Evolutionary conservation across 2,888 invertebrate species (phyloP).

Genomic region (Ophraella communa): DNA sequence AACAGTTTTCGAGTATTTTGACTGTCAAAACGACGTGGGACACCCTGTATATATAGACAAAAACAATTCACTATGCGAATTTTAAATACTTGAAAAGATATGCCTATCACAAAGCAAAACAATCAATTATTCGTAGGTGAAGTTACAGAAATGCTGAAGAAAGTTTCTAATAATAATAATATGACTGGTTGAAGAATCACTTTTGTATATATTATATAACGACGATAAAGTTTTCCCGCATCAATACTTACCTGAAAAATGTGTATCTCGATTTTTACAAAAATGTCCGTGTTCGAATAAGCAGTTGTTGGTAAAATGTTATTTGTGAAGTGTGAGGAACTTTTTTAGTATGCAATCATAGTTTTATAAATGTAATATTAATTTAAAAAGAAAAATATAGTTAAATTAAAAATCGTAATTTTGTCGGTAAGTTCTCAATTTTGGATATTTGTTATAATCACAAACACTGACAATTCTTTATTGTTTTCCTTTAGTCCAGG

Average conservation of each 20-base stretch:
- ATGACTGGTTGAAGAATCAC: slow-evolving; percentile 38
- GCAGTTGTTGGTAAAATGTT: not conserved
- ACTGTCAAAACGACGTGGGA: too few species aligned
- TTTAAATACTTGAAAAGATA: too few species aligned
- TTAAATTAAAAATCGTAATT: not conserved
- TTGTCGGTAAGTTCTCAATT: too few species aligned
- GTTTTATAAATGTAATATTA: not conserved
- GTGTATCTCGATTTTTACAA: not conserved
- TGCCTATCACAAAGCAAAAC: slow-evolving; percentile 37
- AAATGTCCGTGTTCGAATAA: not conserved
- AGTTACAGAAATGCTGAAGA: slow-evolving; percentile 27
- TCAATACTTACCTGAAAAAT: slow-evolving; percentile 10
- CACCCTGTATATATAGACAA: too few species aligned
- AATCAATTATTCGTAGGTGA: slow-evolving; percentile 20
- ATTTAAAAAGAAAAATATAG: not conserved
- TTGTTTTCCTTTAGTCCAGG: too few species aligned
- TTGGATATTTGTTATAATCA: too few species aligned
- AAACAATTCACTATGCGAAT: too few species aligned
- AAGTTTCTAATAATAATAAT: slow-evolving; percentile 12
- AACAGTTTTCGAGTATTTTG: too few species aligned
- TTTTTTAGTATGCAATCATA: not conserved
- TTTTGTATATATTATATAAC: slow-evolving; percentile 35
- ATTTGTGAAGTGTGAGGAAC: not conserved
- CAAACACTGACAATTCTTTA: too few species aligned
- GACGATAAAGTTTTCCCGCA: not conserved